These are phyloP conservation scores for Sebastes schlegelii DNA, from an alignment of 2,113 vertebrate species.

Conservation along the genomic window DNA sequence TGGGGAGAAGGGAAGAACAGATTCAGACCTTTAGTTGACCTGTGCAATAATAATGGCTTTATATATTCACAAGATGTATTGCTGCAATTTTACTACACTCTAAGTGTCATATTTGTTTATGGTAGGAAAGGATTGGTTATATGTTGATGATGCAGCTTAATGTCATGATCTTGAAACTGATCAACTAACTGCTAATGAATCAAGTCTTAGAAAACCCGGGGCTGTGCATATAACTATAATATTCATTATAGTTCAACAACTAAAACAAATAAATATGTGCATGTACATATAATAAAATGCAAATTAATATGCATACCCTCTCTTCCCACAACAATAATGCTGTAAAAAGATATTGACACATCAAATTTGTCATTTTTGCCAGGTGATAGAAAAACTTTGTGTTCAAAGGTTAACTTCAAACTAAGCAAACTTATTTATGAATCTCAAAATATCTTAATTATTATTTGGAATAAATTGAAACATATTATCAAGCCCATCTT, in stretches of 20 bases:
- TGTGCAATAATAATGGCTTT: not conserved
- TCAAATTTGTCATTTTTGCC: constrained; percentile 4
- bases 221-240: not conserved
- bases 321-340: not conserved
- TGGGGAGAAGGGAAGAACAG: not conserved
- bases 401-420: not conserved
- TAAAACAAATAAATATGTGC: not conserved
- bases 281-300: not conserved
- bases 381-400: constrained; percentile 8
- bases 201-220: not conserved
- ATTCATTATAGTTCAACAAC: not conserved
- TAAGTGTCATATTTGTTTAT: not conserved
- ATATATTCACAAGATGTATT: not conserved
- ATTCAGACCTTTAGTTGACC: not conserved
- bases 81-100: not conserved
- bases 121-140: not conserved
- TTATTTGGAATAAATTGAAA: constrained; percentile 23
- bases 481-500: not conserved
- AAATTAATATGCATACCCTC: not conserved
- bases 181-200: not conserved
- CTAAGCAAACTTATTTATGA: not conserved
- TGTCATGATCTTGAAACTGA: not conserved
- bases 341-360: not conserved
- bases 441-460: not conserved
- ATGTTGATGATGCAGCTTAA: not conserved